Percentiles rank a stretch among this genome's conserved stretches.
These are phyloP conservation scores for Calephelis virginiensis DNA, from an alignment of 1,140 invertebrate species.

Conservation along the genomic window DNA sequence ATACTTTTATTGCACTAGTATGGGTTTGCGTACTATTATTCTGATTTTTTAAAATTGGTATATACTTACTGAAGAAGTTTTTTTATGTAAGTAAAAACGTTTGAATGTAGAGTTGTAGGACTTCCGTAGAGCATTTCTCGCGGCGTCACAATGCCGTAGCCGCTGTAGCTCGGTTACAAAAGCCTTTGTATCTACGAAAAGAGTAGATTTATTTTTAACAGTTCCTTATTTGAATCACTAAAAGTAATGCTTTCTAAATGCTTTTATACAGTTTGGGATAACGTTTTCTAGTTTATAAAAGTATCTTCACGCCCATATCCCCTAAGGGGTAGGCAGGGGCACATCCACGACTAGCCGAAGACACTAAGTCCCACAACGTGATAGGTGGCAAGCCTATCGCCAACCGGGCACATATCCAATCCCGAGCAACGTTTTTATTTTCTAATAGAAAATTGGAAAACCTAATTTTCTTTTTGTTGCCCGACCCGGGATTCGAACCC, in stretches of 20 bases:
- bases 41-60: neutral
- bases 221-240: conserved; percentile 11
- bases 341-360: no score
- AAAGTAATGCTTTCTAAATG: neutral
- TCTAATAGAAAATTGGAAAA: no score
- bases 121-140: conserved; percentile 1
- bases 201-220: conserved; percentile 6
- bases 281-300: neutral
- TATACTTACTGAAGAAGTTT: neutral
- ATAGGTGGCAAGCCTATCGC: no score
- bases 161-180: neutral
- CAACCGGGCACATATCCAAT: no score
- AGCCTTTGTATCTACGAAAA: conserved; percentile 2
- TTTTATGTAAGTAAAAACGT: neutral
- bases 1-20: no score
- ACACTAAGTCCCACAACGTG: no score
- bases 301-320: no score
- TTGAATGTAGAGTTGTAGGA: conserved; percentile 5
- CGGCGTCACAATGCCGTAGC: neutral
- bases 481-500: no score
- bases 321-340: no score
- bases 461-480: no score
- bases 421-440: no score
- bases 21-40: neutral
- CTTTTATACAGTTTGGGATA: neutral